Evolutionary conservation across 2,888 invertebrate species (phyloP), one percentile per base, ranked within the genome.

Genomic region (Trypoxylon attenuatum): DNA sequence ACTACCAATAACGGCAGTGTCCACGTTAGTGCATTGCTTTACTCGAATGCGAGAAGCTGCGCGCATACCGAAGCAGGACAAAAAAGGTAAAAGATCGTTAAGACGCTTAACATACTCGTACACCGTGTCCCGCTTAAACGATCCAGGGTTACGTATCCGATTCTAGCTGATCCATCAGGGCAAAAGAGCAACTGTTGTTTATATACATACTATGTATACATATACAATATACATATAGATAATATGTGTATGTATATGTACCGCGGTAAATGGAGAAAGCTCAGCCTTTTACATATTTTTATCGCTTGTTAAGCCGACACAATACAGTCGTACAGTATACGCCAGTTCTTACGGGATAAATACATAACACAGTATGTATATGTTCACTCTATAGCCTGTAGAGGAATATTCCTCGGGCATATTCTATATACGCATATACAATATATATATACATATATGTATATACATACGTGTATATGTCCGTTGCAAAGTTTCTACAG

Each of bases 271-370:
- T 27, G 27, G n/a, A 60, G 52, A 54, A 55, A 58, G 69, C 55
- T 73, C 73, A 69, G 73, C 66, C 65, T 75, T 78, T 70, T 75
- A 69, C 76, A 78, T 76, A 76, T 74, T 76, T 79, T 77, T 69
- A 73, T 75, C 67, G 67, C 53, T 63, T 70, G 55, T 66, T 62
- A 58, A 66, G 56, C 43, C 59, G 63, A 71, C 27, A 61, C 63
- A 74, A 55, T 72, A 55, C 46, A 66, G 51, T 68, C 68, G 67
- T 72, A 67, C 64, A 62, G 66, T 73, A 75, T 72, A 76, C 69
- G 69, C 63, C 66, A 64, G 42, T 62, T 68, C 61, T 65, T 63
- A 68, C 46, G 53, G 60, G 49, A 45, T 57, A 60, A 62, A 62
- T 46, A 61, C 71, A 66, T 71, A 71, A 60, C 47, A 43, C 47